Conservation (phyloP, 2,797 vertebrate genomes). For the Molossus alvarezi region DNA sequence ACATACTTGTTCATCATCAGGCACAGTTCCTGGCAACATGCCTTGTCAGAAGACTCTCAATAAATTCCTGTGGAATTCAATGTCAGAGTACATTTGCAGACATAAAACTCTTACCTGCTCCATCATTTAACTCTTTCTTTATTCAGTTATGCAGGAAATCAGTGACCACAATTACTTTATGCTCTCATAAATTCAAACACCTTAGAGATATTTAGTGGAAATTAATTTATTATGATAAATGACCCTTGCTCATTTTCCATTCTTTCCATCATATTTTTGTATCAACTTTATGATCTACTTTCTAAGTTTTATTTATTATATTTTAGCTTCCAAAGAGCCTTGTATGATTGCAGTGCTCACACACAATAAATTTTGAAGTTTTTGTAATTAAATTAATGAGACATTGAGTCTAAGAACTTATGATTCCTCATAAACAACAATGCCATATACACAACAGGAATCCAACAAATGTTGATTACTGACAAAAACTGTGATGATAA, state of each 20-base stretch:
- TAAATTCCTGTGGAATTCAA: slow-evolving; percentile 42
- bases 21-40: neutral
- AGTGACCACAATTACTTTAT: slow-evolving; percentile 41
- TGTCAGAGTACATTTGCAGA: slow-evolving; percentile 63
- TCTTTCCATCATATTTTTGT: slow-evolving; percentile 51
- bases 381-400: slow-evolving; percentile 66
- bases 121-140: slow-evolving; percentile 71
- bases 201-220: slow-evolving; percentile 51
- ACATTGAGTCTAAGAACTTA: slow-evolving; percentile 65
- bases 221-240: slow-evolving; percentile 71
- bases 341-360: slow-evolving; percentile 25
- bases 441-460: neutral
- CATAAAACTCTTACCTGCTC: slow-evolving; percentile 21
- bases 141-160: slow-evolving; percentile 48
- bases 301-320: slow-evolving; percentile 68
- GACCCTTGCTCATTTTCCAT: slow-evolving; percentile 28
- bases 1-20: neutral
- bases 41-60: slow-evolving; percentile 52
- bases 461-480: slow-evolving; percentile 41
- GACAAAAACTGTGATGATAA: slow-evolving; percentile 18
- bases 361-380: slow-evolving; percentile 64
- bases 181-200: slow-evolving; percentile 29
- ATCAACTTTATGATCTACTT: slow-evolving; percentile 49
- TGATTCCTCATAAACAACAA: slow-evolving; percentile 41
- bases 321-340: slow-evolving; percentile 63